These are phyloP conservation scores for Sphinx pinastri DNA, from an alignment of 2,888 invertebrate genomes.

Conservation along the genomic window DNA sequence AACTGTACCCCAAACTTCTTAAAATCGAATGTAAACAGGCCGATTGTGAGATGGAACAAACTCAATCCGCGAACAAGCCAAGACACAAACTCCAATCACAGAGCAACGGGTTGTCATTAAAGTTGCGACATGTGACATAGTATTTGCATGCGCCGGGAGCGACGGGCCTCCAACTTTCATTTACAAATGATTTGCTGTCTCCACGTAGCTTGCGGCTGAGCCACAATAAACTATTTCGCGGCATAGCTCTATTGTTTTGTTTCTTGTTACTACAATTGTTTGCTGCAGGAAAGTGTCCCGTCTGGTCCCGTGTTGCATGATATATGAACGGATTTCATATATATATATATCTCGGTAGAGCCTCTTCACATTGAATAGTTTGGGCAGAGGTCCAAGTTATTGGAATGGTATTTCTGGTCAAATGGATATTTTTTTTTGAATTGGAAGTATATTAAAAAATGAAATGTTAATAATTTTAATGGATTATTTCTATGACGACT, in stretches of 20 bases:
- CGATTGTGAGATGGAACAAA: neutral
- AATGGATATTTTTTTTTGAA: too few relatives aligned
- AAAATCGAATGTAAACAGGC: neutral
- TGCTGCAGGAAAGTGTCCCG: too few relatives aligned
- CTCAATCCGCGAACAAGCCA: slow-evolving; percentile 11
- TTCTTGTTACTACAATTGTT: neutral
- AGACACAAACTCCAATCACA: slow-evolving; percentile 24
- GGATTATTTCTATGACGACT: too few relatives aligned
- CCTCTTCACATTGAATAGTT: too few relatives aligned
- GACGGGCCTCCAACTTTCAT: slow-evolving; percentile 40
- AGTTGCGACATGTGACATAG: slow-evolving; percentile 21
- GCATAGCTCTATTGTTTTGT: slow-evolving; percentile 18
- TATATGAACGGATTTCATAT: too few relatives aligned
- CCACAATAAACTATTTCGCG: slow-evolving; percentile 23
- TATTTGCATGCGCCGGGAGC: slow-evolving; percentile 27
- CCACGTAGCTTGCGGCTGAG: slow-evolving; percentile 24
- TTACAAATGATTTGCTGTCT: slow-evolving; percentile 44
- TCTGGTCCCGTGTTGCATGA: too few relatives aligned
- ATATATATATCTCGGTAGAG: too few relatives aligned
- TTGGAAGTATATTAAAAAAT: too few relatives aligned
- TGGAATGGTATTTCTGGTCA: too few relatives aligned
- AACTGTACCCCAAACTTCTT: neutral
- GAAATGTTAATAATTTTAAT: too few relatives aligned
- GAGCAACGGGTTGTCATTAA: slow-evolving; percentile 15
- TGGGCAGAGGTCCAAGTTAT: too few relatives aligned